Conservation (phyloP, 2,113 vertebrate species). For the Grus americana region DNA sequence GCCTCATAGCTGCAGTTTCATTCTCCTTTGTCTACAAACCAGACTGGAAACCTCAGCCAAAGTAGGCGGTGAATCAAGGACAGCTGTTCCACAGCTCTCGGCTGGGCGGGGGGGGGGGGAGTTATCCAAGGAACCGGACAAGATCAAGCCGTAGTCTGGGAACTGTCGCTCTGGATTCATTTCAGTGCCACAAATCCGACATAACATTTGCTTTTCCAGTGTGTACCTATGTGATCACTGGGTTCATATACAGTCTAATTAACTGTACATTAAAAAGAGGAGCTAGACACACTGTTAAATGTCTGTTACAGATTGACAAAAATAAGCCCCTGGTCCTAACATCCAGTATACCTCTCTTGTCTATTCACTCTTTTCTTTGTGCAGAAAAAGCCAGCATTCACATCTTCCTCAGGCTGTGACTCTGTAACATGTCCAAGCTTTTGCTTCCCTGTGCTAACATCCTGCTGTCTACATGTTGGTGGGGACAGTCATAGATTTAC, state of each 20-base stretch:
- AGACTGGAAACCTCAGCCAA: not conserved
- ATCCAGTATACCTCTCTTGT: not conserved
- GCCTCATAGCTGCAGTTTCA: not conserved
- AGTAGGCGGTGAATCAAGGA: not conserved
- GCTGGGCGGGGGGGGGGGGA: not conserved
- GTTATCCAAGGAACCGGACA: not conserved
- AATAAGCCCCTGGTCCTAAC: not conserved
- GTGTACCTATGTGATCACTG: accelerated
- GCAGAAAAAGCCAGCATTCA: not conserved
- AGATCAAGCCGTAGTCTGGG: not conserved
- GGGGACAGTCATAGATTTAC: not conserved
- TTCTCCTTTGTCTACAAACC: not conserved
- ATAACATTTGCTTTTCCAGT: not conserved
- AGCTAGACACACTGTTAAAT: not conserved
- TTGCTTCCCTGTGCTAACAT: not conserved
- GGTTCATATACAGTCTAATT: not conserved
- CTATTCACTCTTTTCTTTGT: not conserved
- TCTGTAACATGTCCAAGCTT: not conserved
- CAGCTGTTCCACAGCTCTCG: not conserved
- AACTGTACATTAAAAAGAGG: not conserved
- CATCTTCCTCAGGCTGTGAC: not conserved
- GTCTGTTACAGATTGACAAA: not conserved
- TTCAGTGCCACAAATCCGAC: not conserved
- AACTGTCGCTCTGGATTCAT: not conserved
- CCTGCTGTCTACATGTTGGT: not conserved